Conservation (phyloP, 2,888 invertebrate species). For the Ctenicera cuprea region DNA sequence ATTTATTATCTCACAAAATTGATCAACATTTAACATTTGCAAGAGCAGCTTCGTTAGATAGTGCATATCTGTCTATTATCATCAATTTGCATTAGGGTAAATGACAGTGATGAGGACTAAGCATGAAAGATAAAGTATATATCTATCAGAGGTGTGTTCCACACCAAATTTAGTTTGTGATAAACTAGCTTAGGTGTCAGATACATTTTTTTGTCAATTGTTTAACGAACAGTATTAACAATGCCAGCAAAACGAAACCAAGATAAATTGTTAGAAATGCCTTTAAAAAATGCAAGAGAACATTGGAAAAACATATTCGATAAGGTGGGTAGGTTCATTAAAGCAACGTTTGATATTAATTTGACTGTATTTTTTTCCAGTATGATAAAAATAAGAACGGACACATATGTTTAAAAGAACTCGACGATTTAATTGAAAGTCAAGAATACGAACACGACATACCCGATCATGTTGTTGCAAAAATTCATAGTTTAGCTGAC, state of each 20-base stretch:
- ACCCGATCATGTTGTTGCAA: conserved; percentile 79
- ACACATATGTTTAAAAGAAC: conserved; percentile 79
- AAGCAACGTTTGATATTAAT: neutral
- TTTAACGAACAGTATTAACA: neutral
- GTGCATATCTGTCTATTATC: too few species aligned
- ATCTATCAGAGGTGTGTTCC: too few species aligned
- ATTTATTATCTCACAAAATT: too few species aligned
- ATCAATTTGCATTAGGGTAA: too few species aligned
- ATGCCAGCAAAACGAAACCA: neutral
- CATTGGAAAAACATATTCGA: conserved; percentile 75
- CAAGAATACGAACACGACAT: conserved; percentile 79
- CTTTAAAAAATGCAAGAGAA: conserved; percentile 63
- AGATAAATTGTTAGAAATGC: conserved; percentile 27
- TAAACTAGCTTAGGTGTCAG: too few species aligned
- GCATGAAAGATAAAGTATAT: too few species aligned
- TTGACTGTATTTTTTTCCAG: conserved; percentile 68
- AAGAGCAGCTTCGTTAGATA: too few species aligned
- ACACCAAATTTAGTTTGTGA: too few species aligned
- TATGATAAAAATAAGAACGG: conserved; percentile 85
- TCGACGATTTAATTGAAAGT: conserved; percentile 78
- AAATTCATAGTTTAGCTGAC: conserved; percentile 82
- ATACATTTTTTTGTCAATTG: neutral
- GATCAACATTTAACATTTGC: too few species aligned
- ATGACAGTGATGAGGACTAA: too few species aligned
- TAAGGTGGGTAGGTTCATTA: conserved; percentile 69